These are phyloP conservation scores for Phataginus tricuspis DNA, from an alignment of 2,797 vertebrate species.

Conservation along the genomic window DNA sequence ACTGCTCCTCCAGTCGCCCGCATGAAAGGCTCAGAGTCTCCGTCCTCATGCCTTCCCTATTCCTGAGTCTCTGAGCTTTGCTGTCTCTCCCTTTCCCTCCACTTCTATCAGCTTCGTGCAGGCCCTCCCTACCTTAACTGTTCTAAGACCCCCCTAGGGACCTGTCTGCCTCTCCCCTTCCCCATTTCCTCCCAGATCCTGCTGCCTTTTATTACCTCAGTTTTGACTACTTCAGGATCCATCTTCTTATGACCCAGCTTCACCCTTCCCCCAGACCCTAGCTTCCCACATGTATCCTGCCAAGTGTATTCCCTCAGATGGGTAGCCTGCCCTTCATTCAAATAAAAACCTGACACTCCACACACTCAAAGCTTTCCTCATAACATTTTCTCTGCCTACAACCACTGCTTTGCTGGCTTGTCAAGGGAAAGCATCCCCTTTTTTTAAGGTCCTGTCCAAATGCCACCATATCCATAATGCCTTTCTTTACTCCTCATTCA, in stretches of 20 bases:
- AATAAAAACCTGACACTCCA: background rate
- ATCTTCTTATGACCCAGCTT: background rate
- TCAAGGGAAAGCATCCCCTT: background rate
- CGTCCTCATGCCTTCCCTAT: background rate
- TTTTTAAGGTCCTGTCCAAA: background rate
- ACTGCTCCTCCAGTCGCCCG: background rate
- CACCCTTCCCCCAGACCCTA: background rate
- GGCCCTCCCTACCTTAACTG: background rate
- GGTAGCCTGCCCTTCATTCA: background rate
- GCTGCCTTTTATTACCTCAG: background rate
- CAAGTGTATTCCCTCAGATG: background rate
- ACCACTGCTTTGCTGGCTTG: background rate
- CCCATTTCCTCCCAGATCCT: background rate
- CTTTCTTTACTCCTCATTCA: background rate
- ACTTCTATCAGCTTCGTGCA: too few species aligned
- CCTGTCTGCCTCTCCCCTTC: background rate
- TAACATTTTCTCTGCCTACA: background rate
- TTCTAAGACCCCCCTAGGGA: background rate
- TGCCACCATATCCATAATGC: background rate
- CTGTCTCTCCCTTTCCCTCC: background rate
- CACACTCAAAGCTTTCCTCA: background rate
- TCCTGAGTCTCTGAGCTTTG: background rate
- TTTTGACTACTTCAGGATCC: background rate
- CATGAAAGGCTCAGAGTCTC: background rate
- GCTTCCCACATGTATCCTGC: background rate